Evolutionary conservation across 2,888 invertebrate genomes (phyloP), one percentile per base, ranked within the genome.

Genomic region (Microctonus brassicae): DNA sequence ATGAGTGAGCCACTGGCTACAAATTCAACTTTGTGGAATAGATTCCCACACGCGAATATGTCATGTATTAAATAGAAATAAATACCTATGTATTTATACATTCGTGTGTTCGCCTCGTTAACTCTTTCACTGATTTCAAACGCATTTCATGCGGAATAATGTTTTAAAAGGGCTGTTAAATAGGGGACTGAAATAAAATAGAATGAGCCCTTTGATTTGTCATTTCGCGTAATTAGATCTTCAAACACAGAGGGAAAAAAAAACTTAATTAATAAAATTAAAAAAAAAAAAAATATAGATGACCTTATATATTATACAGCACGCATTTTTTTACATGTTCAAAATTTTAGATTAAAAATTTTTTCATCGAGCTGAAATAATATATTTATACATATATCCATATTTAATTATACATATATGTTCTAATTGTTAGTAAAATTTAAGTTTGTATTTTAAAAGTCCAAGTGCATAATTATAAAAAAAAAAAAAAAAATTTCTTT

Each of bases 221-320:
- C 66, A 67, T 58, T 67, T 42, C 39, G 11, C 26, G 57, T 53
- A 65, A 66, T 64, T 52, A 64, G 33, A 20, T 52, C 17, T n/a
- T 52, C 33, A 33, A 64, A 53, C 17, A 52, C 42, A 63, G 20
- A 20, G 17, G 5, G 22, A 26, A 13, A 29, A 2, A 57, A 57
- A 57, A 57, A n/a, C 26, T 11, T 11, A 29, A 26, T 9, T 29
- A 13, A 57, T 10, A 11, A 11, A 13, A n/a, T 10, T n/a, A 6
- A 9, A 26, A 2, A 2, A 24, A 13, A 13, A 13, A 2, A 24
- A 13, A 13, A 13, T 26, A 57, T 34, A 26, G 22, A 13, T 2
- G 20, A n/a, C n/a, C n/a, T n/a, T n/a, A n/a, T n/a, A n/a, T n/a
- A n/a, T n/a, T n/a, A n/a, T n/a, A n/a, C n/a, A n/a, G n/a, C n/a